phyloP scores from a whole-genome alignment of 2,113 vertebrate species.

The Halichoeres trimaculatus region DNA sequence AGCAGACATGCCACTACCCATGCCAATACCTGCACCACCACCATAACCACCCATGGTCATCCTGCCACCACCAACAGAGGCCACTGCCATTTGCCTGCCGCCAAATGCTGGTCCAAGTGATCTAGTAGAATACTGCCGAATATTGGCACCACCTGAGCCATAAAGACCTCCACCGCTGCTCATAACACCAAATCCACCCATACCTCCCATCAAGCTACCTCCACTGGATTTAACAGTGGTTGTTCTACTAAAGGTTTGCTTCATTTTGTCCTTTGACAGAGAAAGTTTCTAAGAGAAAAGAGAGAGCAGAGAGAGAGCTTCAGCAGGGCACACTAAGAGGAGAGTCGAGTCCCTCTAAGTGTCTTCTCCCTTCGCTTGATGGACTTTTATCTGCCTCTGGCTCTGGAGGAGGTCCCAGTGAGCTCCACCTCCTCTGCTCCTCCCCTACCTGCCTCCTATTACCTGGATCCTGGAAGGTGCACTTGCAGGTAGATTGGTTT shows the following conservation, averaged over 20 bases:
- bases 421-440: constrained; percentile 47
- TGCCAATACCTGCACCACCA: constrained; percentile 65
- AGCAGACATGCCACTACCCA: too few relatives aligned
- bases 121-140: too few relatives aligned
- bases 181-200: too few relatives aligned
- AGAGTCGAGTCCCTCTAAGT: constrained; percentile 81
- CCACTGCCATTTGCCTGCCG: constrained; percentile 48
- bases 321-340: constrained; percentile 80
- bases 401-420: constrained; percentile 41
- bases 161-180: too few relatives aligned
- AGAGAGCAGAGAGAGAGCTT: constrained; percentile 35
- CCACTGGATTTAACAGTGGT: too few relatives aligned
- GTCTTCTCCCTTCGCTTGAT: constrained; percentile 9
- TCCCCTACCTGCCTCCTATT: constrained; percentile 48
- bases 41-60: constrained; percentile 36
- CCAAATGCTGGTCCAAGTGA: too few relatives aligned
- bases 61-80: too few relatives aligned
- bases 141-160: too few relatives aligned
- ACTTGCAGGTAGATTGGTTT: constrained; percentile 23
- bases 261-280: constrained; percentile 53
- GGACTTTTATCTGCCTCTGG: constrained; percentile 67
- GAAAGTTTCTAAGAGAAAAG: constrained; percentile 42
- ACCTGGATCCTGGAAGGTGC: constrained; percentile 32
- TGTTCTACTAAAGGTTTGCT: neutral
- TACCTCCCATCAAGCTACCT: too few relatives aligned